These are phyloP conservation scores for Australoheros facetus DNA, from an alignment of 2,797 vertebrate genomes.

Conservation along the genomic window DNA sequence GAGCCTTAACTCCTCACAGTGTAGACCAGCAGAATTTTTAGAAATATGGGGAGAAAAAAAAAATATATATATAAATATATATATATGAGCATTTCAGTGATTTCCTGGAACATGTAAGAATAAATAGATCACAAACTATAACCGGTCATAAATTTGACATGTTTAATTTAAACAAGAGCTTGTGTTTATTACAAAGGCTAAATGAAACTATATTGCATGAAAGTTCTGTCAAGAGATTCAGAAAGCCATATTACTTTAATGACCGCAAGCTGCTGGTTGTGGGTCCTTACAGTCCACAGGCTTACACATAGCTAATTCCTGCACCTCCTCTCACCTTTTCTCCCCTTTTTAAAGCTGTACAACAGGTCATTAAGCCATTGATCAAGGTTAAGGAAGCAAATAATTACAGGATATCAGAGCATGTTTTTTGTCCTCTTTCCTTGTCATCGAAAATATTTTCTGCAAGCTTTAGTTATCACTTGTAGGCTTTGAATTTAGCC, in stretches of 20 bases:
- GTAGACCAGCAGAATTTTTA: neutral
- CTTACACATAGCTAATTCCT: neutral
- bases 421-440: neutral
- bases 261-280: neutral
- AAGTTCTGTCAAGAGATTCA: neutral
- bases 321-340: neutral
- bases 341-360: neutral
- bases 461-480: neutral
- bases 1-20: neutral
- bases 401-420: neutral
- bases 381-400: slow-evolving; percentile 37
- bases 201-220: neutral
- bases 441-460: neutral
- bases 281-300: neutral
- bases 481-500: neutral
- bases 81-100: too few species aligned
- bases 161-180: neutral
- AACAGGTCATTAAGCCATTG: slow-evolving; percentile 47
- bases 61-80: too few species aligned
- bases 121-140: neutral
- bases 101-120: neutral
- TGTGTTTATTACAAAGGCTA: neutral
- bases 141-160: neutral
- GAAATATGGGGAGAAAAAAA: neutral
- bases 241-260: neutral